Evolutionary conservation across 2,888 invertebrate species (phyloP).

Genomic region (Hedya salicella): DNA sequence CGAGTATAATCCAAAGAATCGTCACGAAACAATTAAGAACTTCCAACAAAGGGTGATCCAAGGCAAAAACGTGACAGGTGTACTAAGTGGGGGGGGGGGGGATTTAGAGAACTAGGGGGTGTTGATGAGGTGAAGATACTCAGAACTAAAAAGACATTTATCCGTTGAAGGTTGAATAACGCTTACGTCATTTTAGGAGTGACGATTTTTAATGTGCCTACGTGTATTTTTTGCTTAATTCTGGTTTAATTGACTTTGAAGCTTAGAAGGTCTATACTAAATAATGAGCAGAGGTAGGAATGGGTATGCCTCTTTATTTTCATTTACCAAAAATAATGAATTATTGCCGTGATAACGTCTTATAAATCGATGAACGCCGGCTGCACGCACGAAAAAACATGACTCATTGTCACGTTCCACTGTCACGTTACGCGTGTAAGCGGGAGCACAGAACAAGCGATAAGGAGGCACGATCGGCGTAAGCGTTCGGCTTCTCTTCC

Average conservation of each 20-base stretch:
- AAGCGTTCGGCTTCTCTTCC: no score
- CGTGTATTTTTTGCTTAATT: background rate
- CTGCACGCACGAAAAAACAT: no score
- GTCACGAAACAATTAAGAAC: slow-evolving; percentile 61
- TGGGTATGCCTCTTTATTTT: no score
- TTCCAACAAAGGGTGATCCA: slow-evolving; percentile 43
- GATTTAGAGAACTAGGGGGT: slow-evolving; percentile 6
- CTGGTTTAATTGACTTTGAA: slow-evolving; percentile 3
- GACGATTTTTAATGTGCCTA: background rate
- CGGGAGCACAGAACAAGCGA: no score
- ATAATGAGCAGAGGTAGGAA: no score
- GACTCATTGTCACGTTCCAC: no score
- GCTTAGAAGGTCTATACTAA: no score
- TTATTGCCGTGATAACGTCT: no score
- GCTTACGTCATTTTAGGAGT: background rate
- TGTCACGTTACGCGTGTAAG: no score
- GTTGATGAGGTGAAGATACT: background rate
- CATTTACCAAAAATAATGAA: no score
- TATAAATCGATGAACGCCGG: no score
- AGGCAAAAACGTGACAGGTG: slow-evolving; percentile 49
- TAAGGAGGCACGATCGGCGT: no score
- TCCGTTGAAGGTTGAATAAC: background rate
- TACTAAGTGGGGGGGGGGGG: slow-evolving; percentile 35
- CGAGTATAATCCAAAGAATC: slow-evolving; percentile 51
- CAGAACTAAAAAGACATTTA: background rate